Percentiles rank a stretch among this genome's conserved stretches.
These are phyloP conservation scores for Apoderus coryli DNA, from an alignment of 2,888 invertebrate species.

Conservation along the genomic window DNA sequence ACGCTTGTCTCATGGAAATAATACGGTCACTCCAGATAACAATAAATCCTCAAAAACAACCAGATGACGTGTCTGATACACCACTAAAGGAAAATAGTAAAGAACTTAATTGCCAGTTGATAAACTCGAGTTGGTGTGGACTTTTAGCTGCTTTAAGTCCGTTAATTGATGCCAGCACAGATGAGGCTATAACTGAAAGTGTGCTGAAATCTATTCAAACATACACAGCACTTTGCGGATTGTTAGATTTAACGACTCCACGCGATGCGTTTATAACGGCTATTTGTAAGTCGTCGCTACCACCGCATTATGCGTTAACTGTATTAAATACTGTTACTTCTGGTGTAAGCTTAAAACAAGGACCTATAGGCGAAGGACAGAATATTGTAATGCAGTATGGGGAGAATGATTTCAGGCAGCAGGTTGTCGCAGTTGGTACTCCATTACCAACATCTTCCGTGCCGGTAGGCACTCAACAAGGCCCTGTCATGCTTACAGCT, in stretches of 20 bases:
- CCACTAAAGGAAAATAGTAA: slow-evolving; percentile 30
- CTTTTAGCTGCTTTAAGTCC: slow-evolving; percentile 82
- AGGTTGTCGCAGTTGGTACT: slow-evolving; percentile 95
- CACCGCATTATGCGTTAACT: slow-evolving; percentile 86
- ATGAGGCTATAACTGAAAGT: slow-evolving; percentile 82
- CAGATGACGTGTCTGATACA: slow-evolving; percentile 17
- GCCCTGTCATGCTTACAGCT: slow-evolving; percentile 92
- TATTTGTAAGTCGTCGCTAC: slow-evolving; percentile 90
- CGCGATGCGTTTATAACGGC: slow-evolving; percentile 91
- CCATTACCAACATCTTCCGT: slow-evolving; percentile 75
- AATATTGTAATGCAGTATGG: slow-evolving; percentile 34
- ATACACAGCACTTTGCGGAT: slow-evolving; percentile 78
- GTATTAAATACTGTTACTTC: slow-evolving; percentile 55
- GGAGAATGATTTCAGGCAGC: slow-evolving; percentile 75
- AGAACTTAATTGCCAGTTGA: slow-evolving; percentile 53
- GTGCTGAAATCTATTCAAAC: slow-evolving; percentile 86
- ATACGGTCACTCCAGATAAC: slow-evolving; percentile 71
- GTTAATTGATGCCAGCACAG: slow-evolving; percentile 87
- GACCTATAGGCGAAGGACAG: slow-evolving; percentile 15
- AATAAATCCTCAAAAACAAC: slow-evolving; percentile 41
- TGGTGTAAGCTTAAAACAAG: slow-evolving; percentile 31
- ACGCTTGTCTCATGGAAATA: slow-evolving; percentile 83
- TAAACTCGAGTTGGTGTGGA: slow-evolving; percentile 93
- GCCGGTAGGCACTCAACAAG: slow-evolving; percentile 67
- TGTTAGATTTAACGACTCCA: slow-evolving; percentile 59